Conservation (phyloP, 2,113 vertebrate genomes). For the Leucosticte australis region DNA sequence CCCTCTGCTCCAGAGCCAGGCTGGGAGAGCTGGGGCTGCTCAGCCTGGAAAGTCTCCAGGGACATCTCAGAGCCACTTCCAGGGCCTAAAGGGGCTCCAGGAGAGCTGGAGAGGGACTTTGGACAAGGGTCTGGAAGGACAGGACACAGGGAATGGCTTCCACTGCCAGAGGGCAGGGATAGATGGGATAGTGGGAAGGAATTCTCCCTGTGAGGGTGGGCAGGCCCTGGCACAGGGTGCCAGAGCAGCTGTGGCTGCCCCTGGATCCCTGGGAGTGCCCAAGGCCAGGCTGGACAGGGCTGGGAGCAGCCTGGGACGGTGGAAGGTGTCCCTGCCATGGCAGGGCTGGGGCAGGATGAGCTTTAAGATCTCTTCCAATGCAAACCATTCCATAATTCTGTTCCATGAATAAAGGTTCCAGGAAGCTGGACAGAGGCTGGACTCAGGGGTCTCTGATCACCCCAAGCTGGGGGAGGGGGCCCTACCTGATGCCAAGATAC, state of each 20-base stretch:
- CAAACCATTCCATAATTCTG: not conserved
- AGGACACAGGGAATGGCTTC: not conserved
- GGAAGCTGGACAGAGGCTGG: not conserved
- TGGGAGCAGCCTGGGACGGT: fast-evolving
- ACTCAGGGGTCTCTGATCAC: not conserved
- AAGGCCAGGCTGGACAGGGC: not conserved
- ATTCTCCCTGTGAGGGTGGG: fast-evolving
- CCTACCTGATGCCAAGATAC: fast-evolving
- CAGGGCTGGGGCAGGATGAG: fast-evolving
- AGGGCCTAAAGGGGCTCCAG: not conserved
- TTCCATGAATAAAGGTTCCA: no score
- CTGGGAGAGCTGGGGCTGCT: not conserved
- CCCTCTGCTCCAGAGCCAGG: not conserved
- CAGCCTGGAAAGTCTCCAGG: not conserved
- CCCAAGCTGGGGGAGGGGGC: not conserved
- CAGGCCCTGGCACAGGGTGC: not conserved
- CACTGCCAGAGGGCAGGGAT: not conserved
- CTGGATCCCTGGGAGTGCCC: not conserved
- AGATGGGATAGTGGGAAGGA: not conserved
- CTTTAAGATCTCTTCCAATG: not conserved
- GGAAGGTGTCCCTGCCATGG: not conserved
- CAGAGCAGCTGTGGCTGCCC: not conserved
- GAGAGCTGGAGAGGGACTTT: not conserved
- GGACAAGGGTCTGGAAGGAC: not conserved
- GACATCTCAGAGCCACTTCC: not conserved